A percentile compares a stretch with the other conserved stretches of the same genome.
These are phyloP conservation scores for Paramacrobiotus metropolitanus DNA, from an alignment of 1,140 invertebrate genomes.

Conservation along the genomic window DNA sequence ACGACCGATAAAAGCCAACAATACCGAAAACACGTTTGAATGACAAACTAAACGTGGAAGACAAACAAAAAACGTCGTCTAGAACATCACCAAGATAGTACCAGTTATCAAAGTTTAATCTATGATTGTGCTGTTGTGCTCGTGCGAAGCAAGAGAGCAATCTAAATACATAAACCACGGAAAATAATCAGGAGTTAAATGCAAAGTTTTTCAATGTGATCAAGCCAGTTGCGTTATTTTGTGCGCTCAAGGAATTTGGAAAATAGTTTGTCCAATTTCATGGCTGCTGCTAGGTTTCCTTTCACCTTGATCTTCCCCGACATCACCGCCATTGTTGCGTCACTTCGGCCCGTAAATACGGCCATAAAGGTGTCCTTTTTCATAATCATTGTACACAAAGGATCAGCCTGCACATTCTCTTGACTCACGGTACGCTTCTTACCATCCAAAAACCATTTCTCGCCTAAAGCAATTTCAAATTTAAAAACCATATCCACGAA, in stretches of 20 bases:
- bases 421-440: neutral
- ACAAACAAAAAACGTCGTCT: too few species aligned
- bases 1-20: too few species aligned
- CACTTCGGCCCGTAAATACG: slow-evolving; percentile 43
- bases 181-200: too few species aligned
- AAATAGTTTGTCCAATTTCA: slow-evolving; percentile 89
- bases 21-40: too few species aligned
- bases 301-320: slow-evolving; percentile 80
- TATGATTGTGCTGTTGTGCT: neutral
- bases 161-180: too few species aligned
- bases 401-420: neutral
- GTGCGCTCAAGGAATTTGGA: slow-evolving; percentile 35
- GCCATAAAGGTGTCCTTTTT: neutral
- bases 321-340: slow-evolving; percentile 78
- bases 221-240: too few species aligned
- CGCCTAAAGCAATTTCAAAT: neutral
- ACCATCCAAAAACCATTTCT: neutral
- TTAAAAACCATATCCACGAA: neutral
- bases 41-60: too few species aligned
- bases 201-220: too few species aligned
- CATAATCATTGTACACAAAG: neutral
- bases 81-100: neutral
- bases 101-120: neutral
- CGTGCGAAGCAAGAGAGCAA: too few species aligned
- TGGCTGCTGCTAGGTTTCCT: slow-evolving; percentile 74